Evolutionary conservation across 2,113 vertebrate species (phyloP).

Genomic region (Falcunculus frontatus): DNA sequence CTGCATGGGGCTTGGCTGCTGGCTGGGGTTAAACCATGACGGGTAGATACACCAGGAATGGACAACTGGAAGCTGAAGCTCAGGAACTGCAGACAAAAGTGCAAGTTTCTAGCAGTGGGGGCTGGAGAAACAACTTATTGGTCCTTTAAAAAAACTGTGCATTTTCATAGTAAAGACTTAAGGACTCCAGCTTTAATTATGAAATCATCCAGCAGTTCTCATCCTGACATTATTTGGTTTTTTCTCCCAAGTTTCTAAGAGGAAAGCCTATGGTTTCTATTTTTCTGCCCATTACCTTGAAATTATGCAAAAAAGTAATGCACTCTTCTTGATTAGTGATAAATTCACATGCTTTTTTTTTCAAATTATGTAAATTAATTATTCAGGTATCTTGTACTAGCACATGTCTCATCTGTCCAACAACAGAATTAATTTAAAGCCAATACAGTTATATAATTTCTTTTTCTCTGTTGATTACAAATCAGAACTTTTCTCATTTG

Average conservation of each 20-base stretch:
- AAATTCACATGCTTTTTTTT: background rate
- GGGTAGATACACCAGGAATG: background rate
- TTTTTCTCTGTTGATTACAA: background rate
- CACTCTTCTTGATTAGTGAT: background rate
- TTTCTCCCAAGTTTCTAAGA: background rate
- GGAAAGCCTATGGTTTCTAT: background rate
- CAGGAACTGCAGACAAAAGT: background rate
- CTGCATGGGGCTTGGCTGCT: background rate
- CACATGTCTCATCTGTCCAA: background rate
- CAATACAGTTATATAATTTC: background rate
- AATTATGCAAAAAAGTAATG: background rate
- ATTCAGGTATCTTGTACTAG: background rate
- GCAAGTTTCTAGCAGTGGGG: background rate
- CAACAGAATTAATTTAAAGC: background rate
- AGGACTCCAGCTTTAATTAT: background rate
- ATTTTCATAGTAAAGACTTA: background rate
- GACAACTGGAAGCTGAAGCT: background rate
- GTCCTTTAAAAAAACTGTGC: background rate
- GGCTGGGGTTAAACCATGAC: background rate
- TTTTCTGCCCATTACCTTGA: background rate
- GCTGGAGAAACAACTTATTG: background rate
- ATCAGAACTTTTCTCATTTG: slow-evolving; percentile 3
- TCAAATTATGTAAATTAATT: background rate
- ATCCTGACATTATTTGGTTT: background rate
- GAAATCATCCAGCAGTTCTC: background rate